Evolutionary conservation across 2,113 vertebrate species (phyloP), one percentile per base, ranked within the genome.

Genomic region (Zootoca vivipara): DNA sequence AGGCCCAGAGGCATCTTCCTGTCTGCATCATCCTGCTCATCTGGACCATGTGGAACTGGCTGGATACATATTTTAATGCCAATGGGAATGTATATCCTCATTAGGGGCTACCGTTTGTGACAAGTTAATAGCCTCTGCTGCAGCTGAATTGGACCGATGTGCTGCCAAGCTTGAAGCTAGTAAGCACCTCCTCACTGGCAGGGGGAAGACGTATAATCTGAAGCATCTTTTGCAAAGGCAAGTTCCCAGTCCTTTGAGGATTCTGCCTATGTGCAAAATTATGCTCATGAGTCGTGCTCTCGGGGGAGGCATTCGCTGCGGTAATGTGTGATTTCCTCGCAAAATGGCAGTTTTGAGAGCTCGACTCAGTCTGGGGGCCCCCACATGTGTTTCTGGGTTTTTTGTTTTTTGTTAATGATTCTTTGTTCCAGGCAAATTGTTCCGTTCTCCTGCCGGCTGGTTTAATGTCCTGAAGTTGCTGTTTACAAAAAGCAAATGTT

Each of bases 401-500:
- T 46, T 42, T 42, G 1, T 7, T 42, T 42, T 46, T 46, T 46
- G n/a, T 46, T 42, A 52, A 73, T 78, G 33, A 42, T n/a, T 70
- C 75, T 35, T 74, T n/a, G 67, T 75, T 79, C 74, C 67, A 87
- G 38, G 80, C 85, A 16, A 65, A 89, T 89, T 82, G n/a, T 80
- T 92, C n/a, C 40, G 0, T 33, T 92, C 56, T 91, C 78, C 77
- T 93, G 87, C 90, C 69, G 40, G 38, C 10, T 1, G 3, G n/a
- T 92, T 94, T 88, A 89, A 78, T 87, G 83, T 92, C 93, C 93
- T 33, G 78, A 78, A 92, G 90, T 91, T 1, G 6, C 89, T 96
- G 93, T 94, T 96, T 93, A 91, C 4, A 1, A 92, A 77, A 94
- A 93, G 91, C 92, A 92, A 94, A 94, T 93, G 91, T 95, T 96